Conservation (phyloP, 2,888 invertebrate species). For the Oligia latruncula region DNA sequence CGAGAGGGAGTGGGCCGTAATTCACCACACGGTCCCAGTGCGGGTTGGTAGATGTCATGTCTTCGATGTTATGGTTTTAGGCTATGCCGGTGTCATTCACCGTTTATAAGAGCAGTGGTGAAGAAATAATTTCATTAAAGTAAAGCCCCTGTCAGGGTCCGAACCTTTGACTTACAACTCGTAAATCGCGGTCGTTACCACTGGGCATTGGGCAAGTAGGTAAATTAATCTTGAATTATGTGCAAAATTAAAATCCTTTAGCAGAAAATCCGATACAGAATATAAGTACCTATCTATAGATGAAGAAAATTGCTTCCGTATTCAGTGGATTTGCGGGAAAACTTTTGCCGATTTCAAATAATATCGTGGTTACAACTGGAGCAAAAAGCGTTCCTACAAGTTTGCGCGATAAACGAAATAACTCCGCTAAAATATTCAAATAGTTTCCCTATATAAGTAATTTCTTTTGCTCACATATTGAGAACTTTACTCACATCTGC, state of each 20-base stretch:
- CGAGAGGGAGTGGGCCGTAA: neutral
- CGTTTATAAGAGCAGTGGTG: neutral
- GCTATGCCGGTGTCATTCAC: neutral
- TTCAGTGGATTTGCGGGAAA: neutral
- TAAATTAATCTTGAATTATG: neutral
- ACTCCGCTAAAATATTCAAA: slow-evolving; percentile 31
- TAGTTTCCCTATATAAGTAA: slow-evolving; percentile 24
- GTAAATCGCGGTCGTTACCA: neutral
- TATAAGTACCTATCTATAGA: neutral
- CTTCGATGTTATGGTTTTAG: neutral
- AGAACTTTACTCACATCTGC: slow-evolving; percentile 1
- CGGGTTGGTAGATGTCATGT: neutral
- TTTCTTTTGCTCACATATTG: slow-evolving; percentile 25
- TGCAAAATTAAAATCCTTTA: neutral
- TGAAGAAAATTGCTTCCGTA: slow-evolving; percentile 11
- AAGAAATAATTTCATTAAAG: neutral
- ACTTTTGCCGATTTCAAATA: slow-evolving; percentile 12
- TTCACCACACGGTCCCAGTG: neutral
- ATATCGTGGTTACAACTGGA: neutral
- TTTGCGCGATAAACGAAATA: slow-evolving; percentile 4
- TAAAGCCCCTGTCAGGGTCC: neutral
- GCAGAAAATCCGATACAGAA: neutral
- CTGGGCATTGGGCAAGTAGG: neutral
- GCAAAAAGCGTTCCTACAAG: slow-evolving; percentile 12
- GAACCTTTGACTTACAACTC: neutral